Conservation (phyloP, 2,113 vertebrate genomes). For the Kryptolebias marmoratus region DNA sequence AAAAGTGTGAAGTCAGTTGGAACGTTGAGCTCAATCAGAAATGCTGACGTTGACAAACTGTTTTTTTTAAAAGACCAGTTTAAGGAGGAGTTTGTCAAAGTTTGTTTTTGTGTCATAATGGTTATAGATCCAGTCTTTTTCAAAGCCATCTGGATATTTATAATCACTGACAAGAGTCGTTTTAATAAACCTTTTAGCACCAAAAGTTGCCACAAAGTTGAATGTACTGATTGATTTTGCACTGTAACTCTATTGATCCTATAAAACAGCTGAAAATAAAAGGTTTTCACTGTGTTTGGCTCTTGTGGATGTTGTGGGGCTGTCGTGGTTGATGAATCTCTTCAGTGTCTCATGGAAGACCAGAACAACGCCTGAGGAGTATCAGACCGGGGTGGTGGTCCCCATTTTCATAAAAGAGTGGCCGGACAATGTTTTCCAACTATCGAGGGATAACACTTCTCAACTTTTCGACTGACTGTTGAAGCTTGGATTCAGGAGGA, state of each 20-base stretch:
- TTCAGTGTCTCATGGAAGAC: no score
- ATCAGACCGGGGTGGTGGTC: no score
- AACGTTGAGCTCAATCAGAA: background rate
- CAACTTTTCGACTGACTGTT: no score
- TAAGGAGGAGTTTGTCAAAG: no score
- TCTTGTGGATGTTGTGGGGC: conserved; percentile 1
- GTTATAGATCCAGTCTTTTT: background rate
- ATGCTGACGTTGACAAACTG: background rate
- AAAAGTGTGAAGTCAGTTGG: conserved; percentile 5
- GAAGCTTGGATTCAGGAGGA: no score
- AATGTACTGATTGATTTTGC: conserved; percentile 61
- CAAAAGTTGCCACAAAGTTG: conserved; percentile 24
- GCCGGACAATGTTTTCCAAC: no score
- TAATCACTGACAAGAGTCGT: conserved; percentile 12
- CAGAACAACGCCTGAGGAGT: no score
- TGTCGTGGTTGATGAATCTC: background rate
- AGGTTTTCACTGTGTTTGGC: conserved; percentile 17
- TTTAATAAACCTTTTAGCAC: conserved; percentile 12
- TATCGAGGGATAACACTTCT: no score
- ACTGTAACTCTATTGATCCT: conserved; percentile 48
- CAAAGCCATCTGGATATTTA: conserved; percentile 7
- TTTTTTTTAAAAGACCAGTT: background rate
- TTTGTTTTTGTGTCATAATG: background rate
- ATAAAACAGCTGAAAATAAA: conserved; percentile 53
- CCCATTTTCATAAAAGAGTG: no score